Percentiles rank a stretch among this genome's conserved stretches.
Evolutionary conservation across 1,140 invertebrate species (phyloP).

Genomic region (Pseudomyrmex sp.): DNA sequence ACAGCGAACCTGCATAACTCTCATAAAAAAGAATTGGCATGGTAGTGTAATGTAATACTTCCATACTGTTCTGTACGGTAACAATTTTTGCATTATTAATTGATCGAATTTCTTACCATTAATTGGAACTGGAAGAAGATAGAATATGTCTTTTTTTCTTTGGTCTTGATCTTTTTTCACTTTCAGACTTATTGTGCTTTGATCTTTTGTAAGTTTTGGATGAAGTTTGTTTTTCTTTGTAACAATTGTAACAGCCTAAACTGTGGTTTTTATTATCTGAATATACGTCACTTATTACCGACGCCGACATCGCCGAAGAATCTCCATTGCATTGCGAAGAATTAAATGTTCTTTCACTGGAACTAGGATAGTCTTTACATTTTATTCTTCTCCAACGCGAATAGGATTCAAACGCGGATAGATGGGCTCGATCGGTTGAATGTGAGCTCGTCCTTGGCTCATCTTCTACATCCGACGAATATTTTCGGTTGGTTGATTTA

Average conservation of each 20-base stretch:
- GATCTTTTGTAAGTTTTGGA: constrained; percentile 66
- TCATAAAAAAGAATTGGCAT: neutral
- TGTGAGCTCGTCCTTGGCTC: no score
- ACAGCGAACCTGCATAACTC: constrained; percentile 1
- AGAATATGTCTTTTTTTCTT: constrained; percentile 58
- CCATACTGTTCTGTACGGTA: constrained; percentile 12
- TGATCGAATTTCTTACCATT: no score
- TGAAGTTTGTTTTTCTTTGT: constrained; percentile 58
- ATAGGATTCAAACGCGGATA: constrained; percentile 49
- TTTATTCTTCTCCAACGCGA: constrained; percentile 63
- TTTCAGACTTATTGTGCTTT: constrained; percentile 66
- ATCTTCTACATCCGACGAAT: constrained; percentile 43
- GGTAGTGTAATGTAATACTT: neutral
- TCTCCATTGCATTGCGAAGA: constrained; percentile 51
- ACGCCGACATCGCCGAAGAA: constrained; percentile 51
- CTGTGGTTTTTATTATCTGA: constrained; percentile 63
- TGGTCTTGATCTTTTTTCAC: constrained; percentile 68
- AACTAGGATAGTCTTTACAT: constrained; percentile 63
- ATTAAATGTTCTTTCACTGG: constrained; percentile 54
- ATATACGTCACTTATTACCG: constrained; percentile 61
- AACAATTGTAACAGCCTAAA: constrained; percentile 69
- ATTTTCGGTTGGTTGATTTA: constrained; percentile 38
- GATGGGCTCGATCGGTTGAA: no score
- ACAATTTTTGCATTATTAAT: constrained; percentile 8
- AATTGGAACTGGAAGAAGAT: constrained; percentile 59